A percentile compares a stretch with the other conserved stretches of the same genome.
Evolutionary conservation across 1,140 invertebrate genomes (phyloP).

Genomic region (Pararge aegeria): DNA sequence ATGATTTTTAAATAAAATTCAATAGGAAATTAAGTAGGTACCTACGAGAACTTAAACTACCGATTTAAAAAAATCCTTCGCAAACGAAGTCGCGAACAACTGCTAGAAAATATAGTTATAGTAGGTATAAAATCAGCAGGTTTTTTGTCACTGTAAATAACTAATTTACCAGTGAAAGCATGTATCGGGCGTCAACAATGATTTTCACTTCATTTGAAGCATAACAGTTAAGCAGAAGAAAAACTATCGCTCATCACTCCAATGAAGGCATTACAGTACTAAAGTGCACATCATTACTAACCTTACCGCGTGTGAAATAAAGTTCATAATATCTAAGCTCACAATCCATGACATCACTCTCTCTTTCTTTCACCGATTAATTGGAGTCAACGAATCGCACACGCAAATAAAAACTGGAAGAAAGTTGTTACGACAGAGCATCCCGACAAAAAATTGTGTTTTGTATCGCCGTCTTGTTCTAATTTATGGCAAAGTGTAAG

Average conservation of each 20-base stretch:
- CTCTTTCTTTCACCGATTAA: conserved; percentile 66
- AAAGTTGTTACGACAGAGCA: conserved; percentile 64
- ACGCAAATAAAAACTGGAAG: conserved; percentile 57
- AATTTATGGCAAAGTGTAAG: conserved; percentile 10
- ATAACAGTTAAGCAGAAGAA: conserved; percentile 61
- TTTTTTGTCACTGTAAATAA: not conserved
- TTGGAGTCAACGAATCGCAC: conserved; percentile 58
- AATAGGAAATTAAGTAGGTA: too few relatives aligned
- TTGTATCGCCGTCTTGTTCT: conserved; percentile 52
- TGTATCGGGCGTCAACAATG: conserved; percentile 26
- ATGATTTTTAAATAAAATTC: too few relatives aligned
- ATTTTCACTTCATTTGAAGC: conserved; percentile 60
- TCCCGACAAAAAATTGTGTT: conserved; percentile 44
- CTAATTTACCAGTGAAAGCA: conserved; percentile 37
- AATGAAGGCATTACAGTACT: conserved; percentile 54
- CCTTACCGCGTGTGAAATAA: conserved; percentile 8
- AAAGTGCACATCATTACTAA: conserved; percentile 38
- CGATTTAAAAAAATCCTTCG: too few relatives aligned
- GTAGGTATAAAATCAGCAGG: not conserved
- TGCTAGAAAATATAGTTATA: too few relatives aligned
- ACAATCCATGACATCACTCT: conserved; percentile 48
- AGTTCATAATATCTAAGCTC: conserved; percentile 6
- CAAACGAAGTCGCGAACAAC: too few relatives aligned
- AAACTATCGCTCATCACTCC: conserved; percentile 59
- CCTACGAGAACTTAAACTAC: too few relatives aligned